These are phyloP conservation scores for Sceloporus tristichus DNA, from an alignment of 2,113 vertebrate genomes.

Conservation along the genomic window DNA sequence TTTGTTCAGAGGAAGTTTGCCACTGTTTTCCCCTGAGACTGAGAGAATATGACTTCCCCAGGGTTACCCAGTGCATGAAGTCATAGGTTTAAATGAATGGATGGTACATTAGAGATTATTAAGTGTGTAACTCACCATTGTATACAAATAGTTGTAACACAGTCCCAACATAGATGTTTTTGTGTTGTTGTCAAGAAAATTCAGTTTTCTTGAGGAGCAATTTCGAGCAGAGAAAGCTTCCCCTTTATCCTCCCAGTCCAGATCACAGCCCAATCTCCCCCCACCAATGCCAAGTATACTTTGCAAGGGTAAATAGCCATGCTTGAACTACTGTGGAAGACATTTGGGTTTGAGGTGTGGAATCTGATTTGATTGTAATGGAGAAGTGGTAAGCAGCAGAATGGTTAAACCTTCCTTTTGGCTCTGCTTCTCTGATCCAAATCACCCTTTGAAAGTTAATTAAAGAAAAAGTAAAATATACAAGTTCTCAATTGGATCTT, in stretches of 20 bases:
- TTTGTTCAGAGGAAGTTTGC: too few relatives aligned
- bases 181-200: too few relatives aligned
- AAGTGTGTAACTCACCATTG: not conserved
- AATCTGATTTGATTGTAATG: not conserved
- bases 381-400: not conserved
- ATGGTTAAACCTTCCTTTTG: not conserved
- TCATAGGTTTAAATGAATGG: not conserved
- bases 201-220: not conserved
- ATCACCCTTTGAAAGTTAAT: not conserved
- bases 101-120: not conserved
- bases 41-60: too few relatives aligned
- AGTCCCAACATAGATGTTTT: not conserved
- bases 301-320: not conserved
- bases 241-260: not conserved
- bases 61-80: too few relatives aligned
- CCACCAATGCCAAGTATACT: not conserved
- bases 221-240: not conserved
- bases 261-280: not conserved
- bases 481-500: not conserved
- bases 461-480: not conserved
- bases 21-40: too few relatives aligned
- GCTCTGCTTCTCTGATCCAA: not conserved
- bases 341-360: not conserved
- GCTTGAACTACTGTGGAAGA: not conserved
- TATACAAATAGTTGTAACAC: not conserved